Percentiles rank a stretch among this genome's conserved stretches.
Evolutionary conservation across 2,797 vertebrate genomes (phyloP).

Genomic region (Argyrosomus regius): DNA sequence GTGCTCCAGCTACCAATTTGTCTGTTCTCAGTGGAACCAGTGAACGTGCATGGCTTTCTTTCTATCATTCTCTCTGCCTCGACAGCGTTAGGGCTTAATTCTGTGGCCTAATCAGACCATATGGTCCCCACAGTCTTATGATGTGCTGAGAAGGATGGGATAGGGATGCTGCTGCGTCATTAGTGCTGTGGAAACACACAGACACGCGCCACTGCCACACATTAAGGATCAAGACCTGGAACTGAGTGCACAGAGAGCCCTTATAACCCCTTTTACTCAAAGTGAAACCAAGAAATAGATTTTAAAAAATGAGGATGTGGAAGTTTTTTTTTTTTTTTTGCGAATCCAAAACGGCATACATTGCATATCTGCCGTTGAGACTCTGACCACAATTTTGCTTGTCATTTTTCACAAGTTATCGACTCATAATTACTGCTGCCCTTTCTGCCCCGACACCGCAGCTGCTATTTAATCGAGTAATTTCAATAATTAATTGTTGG

Average conservation of each 20-base stretch:
- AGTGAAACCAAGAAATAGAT: slow-evolving; percentile 32
- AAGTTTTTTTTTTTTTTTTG: neutral
- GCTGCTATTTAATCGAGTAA: slow-evolving; percentile 64
- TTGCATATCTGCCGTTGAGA: slow-evolving; percentile 15
- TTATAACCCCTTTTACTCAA: slow-evolving; percentile 32
- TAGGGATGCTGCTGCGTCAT: slow-evolving; percentile 56
- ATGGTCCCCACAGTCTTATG: slow-evolving; percentile 77
- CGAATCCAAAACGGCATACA: neutral
- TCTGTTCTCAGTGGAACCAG: slow-evolving; percentile 54
- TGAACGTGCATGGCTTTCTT: slow-evolving; percentile 39
- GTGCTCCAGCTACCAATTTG: slow-evolving; percentile 64
- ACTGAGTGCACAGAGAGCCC: slow-evolving; percentile 29
- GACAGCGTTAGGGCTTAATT: slow-evolving; percentile 72
- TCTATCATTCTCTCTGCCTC: slow-evolving; percentile 55
- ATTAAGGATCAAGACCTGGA: slow-evolving; percentile 62
- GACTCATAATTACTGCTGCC: slow-evolving; percentile 68
- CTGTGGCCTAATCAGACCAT: slow-evolving; percentile 77
- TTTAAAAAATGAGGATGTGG: neutral
- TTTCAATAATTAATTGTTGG: slow-evolving; percentile 73
- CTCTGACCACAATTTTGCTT: slow-evolving; percentile 6
- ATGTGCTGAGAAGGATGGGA: slow-evolving; percentile 72
- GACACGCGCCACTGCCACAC: slow-evolving; percentile 49
- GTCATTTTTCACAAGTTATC: slow-evolving; percentile 59
- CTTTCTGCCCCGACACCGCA: slow-evolving; percentile 61
- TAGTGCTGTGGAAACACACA: slow-evolving; percentile 55